Conservation (phyloP, 37 sponge, comb jelly and placozoan genomes). For the Tethya wilhelma region DNA sequence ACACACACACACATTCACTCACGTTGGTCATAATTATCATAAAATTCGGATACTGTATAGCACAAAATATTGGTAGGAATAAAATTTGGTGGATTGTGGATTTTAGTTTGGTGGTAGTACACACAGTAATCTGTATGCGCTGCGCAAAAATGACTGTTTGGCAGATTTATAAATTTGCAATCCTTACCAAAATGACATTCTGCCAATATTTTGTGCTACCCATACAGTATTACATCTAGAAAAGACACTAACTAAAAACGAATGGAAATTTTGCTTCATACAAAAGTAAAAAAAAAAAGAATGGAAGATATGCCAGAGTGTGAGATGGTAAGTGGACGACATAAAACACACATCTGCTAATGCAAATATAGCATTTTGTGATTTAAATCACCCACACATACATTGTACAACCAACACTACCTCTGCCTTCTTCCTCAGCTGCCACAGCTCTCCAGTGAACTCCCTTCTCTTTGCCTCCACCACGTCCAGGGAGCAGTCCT, state of each 20-base stretch:
- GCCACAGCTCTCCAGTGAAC: constrained; percentile 10
- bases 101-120: not conserved
- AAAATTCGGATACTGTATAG: too few species aligned
- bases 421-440: constrained; percentile 13
- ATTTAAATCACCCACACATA: too few species aligned
- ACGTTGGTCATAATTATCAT: not conserved
- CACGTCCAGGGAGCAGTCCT: constrained; percentile 24
- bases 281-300: too few species aligned
- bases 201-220: too few species aligned
- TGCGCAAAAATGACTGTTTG: not conserved
- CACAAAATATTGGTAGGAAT: too few species aligned
- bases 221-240: not conserved
- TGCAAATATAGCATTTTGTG: too few species aligned
- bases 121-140: not conserved
- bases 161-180: too few species aligned
- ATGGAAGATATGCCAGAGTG: too few species aligned
- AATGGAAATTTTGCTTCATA: too few species aligned
- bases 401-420: too few species aligned
- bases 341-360: not conserved
- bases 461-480: constrained; percentile 26
- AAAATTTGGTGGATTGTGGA: not conserved
- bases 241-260: not conserved
- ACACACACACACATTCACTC: not conserved
- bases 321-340: too few species aligned
- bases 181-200: not conserved